Evolutionary conservation across 2,113 vertebrate genomes (phyloP), one percentile per base, ranked within the genome.

Genomic region (Alectura lathami): DNA sequence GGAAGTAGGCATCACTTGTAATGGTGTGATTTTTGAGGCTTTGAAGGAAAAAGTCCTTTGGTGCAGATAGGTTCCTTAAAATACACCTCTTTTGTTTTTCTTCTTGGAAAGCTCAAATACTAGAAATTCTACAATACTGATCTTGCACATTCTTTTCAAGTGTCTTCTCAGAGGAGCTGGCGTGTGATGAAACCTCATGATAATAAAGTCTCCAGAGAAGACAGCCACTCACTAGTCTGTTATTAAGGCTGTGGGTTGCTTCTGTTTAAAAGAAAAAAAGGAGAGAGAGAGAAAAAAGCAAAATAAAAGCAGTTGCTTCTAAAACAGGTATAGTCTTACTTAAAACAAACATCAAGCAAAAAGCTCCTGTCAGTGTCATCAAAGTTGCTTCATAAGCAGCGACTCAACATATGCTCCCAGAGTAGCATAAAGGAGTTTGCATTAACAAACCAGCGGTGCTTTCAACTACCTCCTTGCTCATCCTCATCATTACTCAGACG

Each of bases 131-230:
- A 7, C 14, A 57, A 50, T 63, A 60, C 20, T 17, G 16, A 36
- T 87, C 56, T 83, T 63, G 74, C 27, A 48, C 87, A 91, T 93
- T 94, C 68, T 53, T 10, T 94, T n/a, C n/a, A 86, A 89, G 75
- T 86, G 64, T 76, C 45, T 87, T 90, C 87, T 91, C 14, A 88
- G 89, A 64, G 83, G 74, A 95, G 74, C 53, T 72, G 38, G 38
- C 93, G 57, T 73, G 68, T 67, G 32, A 79, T 92, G 42, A 95
- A 96, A 86, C 47, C 38, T 83, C 53, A 27, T 29, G 9, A 51
- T 68, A 91, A 93, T 48, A 42, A 91, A 91, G 26, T 93, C 74
- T 96, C 43, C 4, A 40, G 92, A 95, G 88, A 95, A 89, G 74
- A 64, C 40, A 95, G 36, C 54, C 86, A 42, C 51, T 72, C 78